Evolutionary conservation across 35 echinoderm and acorn worm genomes (phyloP), one percentile per base, ranked within the genome.

Genomic region (Ophioderma brevispina): DNA sequence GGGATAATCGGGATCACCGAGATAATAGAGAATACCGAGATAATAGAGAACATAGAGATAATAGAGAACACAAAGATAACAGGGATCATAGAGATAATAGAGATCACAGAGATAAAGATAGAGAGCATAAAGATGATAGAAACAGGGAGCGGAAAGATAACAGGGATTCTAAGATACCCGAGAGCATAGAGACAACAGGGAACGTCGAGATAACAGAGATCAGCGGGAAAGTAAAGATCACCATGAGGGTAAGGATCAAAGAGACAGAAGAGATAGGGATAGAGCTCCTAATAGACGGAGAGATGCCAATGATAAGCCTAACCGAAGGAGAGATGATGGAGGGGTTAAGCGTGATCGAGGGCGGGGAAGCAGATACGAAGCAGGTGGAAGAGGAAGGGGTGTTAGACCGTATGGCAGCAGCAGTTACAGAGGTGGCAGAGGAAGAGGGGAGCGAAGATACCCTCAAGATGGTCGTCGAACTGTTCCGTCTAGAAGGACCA

Each of bases 341-440:
- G 59, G 59, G 2, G 59, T 18, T 8, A 70, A 30, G 28, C 10
- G 59, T 15, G 59, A 30, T 18, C 63, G 76, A 5, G 82, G 87
- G 18, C 84, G 79, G 52, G 37, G 88, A 40, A 76, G 41, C 28
- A 84, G 89, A 84, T 77, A 77, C 76, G 85, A 90, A 10, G 36
- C 86, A 15, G 76, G 38, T 55, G 37, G 90, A 1, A 75, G 90
- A 39, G 50, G 82, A 78, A n/a, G 89, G 23, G 39, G 77, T 35
- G 70, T 84, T 32, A 85, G 42, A 81, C 64, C 90, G 34, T 91
- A 91, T 40, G 79, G 82, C 32, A 79, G 38, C 31, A 50, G 82
- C 28, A 56, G 89, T 13, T 75, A 52, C 82, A 84, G 92, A 13
- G 81, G 90, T 32, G 92, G 94, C 28, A 89, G 87, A 84, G 86